Evolutionary conservation across 2,797 vertebrate genomes (phyloP).

Genomic region (Sylvilagus floridanus): DNA sequence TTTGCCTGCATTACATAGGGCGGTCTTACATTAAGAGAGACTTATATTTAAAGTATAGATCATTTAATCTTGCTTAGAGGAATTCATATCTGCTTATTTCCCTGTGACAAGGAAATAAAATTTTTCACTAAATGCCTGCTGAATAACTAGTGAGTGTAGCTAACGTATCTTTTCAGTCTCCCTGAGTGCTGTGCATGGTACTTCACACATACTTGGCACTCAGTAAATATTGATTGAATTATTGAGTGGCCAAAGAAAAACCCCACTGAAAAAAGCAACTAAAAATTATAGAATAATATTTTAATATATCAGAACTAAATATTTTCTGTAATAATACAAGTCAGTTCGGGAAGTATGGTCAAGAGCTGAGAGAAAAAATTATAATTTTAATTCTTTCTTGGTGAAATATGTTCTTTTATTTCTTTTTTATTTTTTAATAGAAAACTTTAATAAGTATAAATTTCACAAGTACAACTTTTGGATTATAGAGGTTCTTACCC

Average conservation of each 20-base stretch:
- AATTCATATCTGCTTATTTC: slow-evolving; percentile 58
- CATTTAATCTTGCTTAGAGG: slow-evolving; percentile 53
- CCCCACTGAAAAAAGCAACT: slow-evolving; percentile 57
- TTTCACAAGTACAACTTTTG: no score
- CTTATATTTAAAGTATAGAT: slow-evolving; percentile 16
- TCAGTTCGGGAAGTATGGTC: slow-evolving; percentile 53
- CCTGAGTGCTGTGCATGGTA: background rate
- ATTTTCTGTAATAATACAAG: slow-evolving; percentile 55
- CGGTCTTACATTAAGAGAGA: slow-evolving; percentile 19
- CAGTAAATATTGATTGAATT: slow-evolving; percentile 63
- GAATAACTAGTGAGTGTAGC: slow-evolving; percentile 51
- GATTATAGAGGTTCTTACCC: no score
- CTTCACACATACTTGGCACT: slow-evolving; percentile 20
- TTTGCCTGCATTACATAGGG: background rate
- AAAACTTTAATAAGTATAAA: no score
- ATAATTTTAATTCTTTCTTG: slow-evolving; percentile 44
- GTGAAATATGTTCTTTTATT: slow-evolving; percentile 45
- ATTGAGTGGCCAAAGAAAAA: slow-evolving; percentile 67
- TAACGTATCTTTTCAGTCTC: slow-evolving; percentile 28
- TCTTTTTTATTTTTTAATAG: no score
- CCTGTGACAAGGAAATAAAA: slow-evolving; percentile 52
- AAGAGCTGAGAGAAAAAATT: slow-evolving; percentile 53
- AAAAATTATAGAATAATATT: slow-evolving; percentile 54
- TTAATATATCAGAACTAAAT: slow-evolving; percentile 56
- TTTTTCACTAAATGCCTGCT: slow-evolving; percentile 57